Evolutionary conservation across 2,888 invertebrate species (phyloP).

Genomic region (Leptopilina myrica): DNA sequence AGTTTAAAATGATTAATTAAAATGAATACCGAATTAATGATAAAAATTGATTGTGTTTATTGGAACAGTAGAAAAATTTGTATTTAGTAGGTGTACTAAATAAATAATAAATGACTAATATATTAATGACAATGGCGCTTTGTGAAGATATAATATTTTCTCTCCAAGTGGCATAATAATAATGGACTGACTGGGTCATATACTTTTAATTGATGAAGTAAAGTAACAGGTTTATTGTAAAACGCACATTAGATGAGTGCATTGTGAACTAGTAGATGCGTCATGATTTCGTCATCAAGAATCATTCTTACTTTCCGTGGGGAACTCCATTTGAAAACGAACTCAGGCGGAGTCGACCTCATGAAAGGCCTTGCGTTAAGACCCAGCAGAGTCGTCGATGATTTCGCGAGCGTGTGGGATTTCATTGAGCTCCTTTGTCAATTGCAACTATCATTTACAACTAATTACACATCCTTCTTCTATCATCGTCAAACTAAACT

Average conservation of each 20-base stretch:
- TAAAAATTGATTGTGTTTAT: no score
- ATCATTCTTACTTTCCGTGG: constrained; percentile 36
- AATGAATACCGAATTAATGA: no score
- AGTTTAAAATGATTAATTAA: no score
- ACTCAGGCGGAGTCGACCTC: constrained; percentile 35
- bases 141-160: no score
- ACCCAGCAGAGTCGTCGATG: constrained; percentile 2
- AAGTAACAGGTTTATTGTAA: constrained; percentile 32
- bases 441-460: constrained; percentile 37
- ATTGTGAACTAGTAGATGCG: constrained; percentile 38
- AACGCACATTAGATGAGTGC: constrained; percentile 1
- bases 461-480: constrained; percentile 25
- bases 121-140: no score
- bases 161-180: no score
- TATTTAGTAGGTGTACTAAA: no score
- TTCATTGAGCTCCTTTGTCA: constrained; percentile 37
- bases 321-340: constrained; percentile 33
- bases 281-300: constrained; percentile 31
- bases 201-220: constrained; percentile 17
- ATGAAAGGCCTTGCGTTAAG: constrained; percentile 34
- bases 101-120: no score
- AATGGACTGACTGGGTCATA: background rate
- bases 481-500: background rate
- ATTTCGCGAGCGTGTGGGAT: constrained; percentile 37
- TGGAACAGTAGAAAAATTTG: no score